Conservation (phyloP, 2,113 vertebrate genomes). For the Ptychochromis oligacanthus region DNA sequence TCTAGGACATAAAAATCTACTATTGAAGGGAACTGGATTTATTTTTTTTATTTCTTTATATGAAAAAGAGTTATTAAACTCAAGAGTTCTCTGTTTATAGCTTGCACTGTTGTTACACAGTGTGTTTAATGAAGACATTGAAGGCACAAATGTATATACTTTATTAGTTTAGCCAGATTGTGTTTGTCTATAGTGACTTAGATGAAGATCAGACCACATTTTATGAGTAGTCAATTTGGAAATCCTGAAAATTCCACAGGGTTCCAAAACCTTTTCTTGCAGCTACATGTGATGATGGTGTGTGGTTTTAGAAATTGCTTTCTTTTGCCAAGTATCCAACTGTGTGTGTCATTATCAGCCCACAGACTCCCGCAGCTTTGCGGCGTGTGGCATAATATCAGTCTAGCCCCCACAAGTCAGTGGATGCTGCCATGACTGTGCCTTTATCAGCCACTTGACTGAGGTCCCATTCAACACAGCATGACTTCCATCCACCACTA, state of each 20-base stretch:
- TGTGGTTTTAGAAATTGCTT: not conserved
- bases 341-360: conserved; percentile 43
- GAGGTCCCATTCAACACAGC: conserved; percentile 29
- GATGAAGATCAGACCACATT: no score
- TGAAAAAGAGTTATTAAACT: not conserved
- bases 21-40: no score
- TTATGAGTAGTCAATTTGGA: not conserved
- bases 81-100: not conserved
- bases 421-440: conserved; percentile 13
- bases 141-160: not conserved
- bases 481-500: not conserved
- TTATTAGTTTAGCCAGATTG: not conserved
- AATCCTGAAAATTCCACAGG: not conserved
- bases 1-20: no score
- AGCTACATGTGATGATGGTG: not conserved
- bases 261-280: not conserved
- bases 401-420: not conserved
- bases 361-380: conserved; percentile 32
- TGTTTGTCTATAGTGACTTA: no score
- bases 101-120: not conserved
- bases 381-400: not conserved
- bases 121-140: not conserved
- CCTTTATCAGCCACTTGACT: conserved; percentile 35
- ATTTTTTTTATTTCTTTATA: no score
- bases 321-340: conserved; percentile 11